Evolutionary conservation across 2,888 invertebrate species (phyloP).

Genomic region (Acanthopleura granulata): DNA sequence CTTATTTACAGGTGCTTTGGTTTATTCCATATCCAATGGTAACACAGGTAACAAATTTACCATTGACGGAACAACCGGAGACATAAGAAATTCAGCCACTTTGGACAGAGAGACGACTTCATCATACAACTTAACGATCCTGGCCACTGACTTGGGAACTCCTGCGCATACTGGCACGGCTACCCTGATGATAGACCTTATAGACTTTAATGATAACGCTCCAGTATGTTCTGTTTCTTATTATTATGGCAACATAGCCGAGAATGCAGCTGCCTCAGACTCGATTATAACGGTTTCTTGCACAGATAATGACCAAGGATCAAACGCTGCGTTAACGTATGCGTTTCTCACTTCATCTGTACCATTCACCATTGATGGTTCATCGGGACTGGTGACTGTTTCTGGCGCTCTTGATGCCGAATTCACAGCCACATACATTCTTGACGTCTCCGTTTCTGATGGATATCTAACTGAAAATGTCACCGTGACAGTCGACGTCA

Average conservation of each 20-base stretch:
- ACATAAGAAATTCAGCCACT: conserved; percentile 30
- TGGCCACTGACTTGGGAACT: conserved; percentile 36
- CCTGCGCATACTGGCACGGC: conserved; percentile 31
- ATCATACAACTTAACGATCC: conserved; percentile 35
- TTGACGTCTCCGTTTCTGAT: conserved; percentile 84
- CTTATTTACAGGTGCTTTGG: conserved; percentile 24
- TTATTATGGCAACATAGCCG: conserved; percentile 27
- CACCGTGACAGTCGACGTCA: conserved; percentile 92
- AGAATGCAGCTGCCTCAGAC: conserved; percentile 30
- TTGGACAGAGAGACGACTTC: conserved; percentile 37
- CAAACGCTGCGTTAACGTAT: conserved; percentile 19
- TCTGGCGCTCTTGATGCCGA: conserved; percentile 32
- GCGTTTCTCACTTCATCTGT: background rate
- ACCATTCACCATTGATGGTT: background rate
- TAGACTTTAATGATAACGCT: conserved; percentile 48
- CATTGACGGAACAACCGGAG: conserved; percentile 25
- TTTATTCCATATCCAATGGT: conserved; percentile 15
- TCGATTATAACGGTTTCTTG: conserved; percentile 32
- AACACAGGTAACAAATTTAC: conserved; percentile 22
- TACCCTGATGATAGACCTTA: conserved; percentile 36
- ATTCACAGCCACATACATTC: conserved; percentile 21
- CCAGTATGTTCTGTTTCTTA: conserved; percentile 35
- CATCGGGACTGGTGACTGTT: conserved; percentile 27
- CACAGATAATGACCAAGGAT: conserved; percentile 40
- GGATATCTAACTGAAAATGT: conserved; percentile 88